These are phyloP conservation scores for Eriocheir sinensis DNA, from an alignment of 1,140 invertebrate genomes.

Conservation along the genomic window DNA sequence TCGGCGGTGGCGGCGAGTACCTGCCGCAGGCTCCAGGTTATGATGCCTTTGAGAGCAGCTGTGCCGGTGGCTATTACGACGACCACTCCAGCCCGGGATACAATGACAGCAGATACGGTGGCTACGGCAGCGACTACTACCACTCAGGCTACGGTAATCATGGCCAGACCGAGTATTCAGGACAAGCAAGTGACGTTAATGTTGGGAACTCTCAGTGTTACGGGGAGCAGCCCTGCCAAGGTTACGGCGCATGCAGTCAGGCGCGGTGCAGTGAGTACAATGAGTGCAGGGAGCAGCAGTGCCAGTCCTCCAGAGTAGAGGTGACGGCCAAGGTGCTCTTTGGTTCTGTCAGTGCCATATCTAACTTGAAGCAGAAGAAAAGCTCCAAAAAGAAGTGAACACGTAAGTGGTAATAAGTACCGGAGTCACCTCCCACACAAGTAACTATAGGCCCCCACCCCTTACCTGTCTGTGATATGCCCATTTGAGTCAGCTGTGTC, in stretches of 20 bases:
- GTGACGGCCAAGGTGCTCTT: slow-evolving; percentile 73
- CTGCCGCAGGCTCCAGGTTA: slow-evolving; percentile 18
- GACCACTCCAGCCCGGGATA: neutral
- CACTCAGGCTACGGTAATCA: slow-evolving; percentile 43
- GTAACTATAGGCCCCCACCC: neutral
- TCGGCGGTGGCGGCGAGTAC: neutral
- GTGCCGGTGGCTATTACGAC: slow-evolving; percentile 16
- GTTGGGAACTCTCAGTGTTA: slow-evolving; percentile 20
- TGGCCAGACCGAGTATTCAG: neutral
- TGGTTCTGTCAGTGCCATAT: slow-evolving; percentile 73
- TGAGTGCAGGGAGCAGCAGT: slow-evolving; percentile 45
- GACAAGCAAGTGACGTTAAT: neutral
- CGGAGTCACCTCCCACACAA: neutral
- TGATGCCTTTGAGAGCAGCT: neutral
- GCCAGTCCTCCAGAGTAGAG: slow-evolving; percentile 58
- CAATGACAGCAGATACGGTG: neutral
- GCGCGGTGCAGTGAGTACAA: slow-evolving; percentile 55
- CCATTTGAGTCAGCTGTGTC: neutral
- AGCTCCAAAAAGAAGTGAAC: slow-evolving; percentile 53
- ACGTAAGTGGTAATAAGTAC: neutral
- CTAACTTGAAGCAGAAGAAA: slow-evolving; percentile 71
- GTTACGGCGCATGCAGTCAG: neutral
- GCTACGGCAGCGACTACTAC: slow-evolving; percentile 17
- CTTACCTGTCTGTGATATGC: neutral
- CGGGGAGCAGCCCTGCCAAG: neutral